Base-by-base conservation (phyloP, 64 coral and sea anemone genomes). In the Orbicella faveolata region DNA sequence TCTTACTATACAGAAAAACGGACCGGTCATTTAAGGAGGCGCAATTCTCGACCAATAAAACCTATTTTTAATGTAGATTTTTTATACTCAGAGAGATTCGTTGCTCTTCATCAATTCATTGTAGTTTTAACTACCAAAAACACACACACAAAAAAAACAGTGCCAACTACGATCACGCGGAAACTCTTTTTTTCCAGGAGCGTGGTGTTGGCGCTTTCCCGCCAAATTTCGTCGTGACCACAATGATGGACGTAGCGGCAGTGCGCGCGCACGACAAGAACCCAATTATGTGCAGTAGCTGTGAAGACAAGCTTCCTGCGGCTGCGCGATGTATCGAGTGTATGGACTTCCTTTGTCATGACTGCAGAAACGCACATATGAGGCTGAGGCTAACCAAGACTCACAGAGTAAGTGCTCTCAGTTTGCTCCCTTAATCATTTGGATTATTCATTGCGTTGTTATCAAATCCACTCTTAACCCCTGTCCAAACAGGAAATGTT, bases 211-310 rank as follows among this genome's bases (percentile, higher is more conserved):
- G 89, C 15, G 94, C 91, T 39, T 95, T 99, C 74, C 94, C 97
- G 75, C 94, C 97, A 78, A 99, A 99, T 91, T 99, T 99, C 67
- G 97, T 99, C 80, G 97, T 96, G 18, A 99, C 97, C 63, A 99
- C 97, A 1, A 95, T 99, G 94, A 99, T 99, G 78, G 97, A 99
- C 67, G 94, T 96, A 61, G 97, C 97, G 18, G 97, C 97, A 15
- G 87, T 99, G 75, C 84, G 94, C 65, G 92, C 92, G 52, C 92
- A 93, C 44, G 97, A 99, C 20, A 92, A 93, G 36, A 95, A 99
- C 54, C 94, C 97, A 16, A 99, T 99, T 57, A 89, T 95, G 84
- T 99, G 97, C 48, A 99, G 97, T 72, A 99, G 97, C 55, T 99
- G 97, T 87, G 97, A 99, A 35, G 97, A 99, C 65, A 99, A 93